These are phyloP conservation scores for Trematomus bernacchii DNA, from an alignment of 2,797 vertebrate genomes.

Conservation along the genomic window DNA sequence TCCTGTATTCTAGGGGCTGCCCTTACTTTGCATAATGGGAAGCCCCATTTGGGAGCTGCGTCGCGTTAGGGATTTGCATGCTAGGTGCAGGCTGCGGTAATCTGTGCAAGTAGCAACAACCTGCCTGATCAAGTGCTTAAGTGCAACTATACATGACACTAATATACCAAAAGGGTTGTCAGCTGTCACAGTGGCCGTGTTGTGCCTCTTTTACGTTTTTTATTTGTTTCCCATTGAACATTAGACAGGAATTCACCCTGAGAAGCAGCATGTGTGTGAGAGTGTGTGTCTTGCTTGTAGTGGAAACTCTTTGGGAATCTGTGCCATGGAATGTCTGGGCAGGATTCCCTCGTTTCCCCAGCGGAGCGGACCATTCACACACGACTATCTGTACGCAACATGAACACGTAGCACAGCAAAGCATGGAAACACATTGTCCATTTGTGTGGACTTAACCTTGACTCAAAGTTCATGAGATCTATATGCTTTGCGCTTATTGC, in stretches of 20 bases:
- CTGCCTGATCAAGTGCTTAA: conserved; percentile 24
- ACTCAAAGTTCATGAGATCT: conserved; percentile 39
- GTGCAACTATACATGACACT: conserved; percentile 33
- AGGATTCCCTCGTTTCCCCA: conserved; percentile 78
- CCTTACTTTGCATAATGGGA: conserved; percentile 74
- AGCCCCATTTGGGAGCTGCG: conserved; percentile 55
- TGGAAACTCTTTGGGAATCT: conserved; percentile 80
- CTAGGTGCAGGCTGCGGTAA: conserved; percentile 23
- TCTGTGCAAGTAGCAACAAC: conserved; percentile 25
- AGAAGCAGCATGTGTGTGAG: conserved; percentile 36
- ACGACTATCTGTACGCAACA: conserved; percentile 58
- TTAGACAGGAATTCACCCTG: conserved; percentile 59
- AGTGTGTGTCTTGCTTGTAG: conserved; percentile 69
- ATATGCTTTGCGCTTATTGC: neutral
- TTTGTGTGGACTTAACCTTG: conserved; percentile 31
- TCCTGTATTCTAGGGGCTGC: conserved; percentile 43
- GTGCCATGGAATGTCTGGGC: conserved; percentile 82
- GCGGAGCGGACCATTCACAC: conserved; percentile 72
- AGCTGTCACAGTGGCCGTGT: conserved; percentile 22
- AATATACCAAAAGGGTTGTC: conserved; percentile 42
- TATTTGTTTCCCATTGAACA: conserved; percentile 54
- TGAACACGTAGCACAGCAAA: conserved; percentile 60
- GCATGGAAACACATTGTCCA: conserved; percentile 51
- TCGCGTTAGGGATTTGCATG: conserved; percentile 61
- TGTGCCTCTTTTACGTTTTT: conserved; percentile 17